A percentile compares a stretch with the other conserved stretches of the same genome.
Evolutionary conservation across 2,113 vertebrate species (phyloP).

Genomic region (Puntigrus tetrazona): DNA sequence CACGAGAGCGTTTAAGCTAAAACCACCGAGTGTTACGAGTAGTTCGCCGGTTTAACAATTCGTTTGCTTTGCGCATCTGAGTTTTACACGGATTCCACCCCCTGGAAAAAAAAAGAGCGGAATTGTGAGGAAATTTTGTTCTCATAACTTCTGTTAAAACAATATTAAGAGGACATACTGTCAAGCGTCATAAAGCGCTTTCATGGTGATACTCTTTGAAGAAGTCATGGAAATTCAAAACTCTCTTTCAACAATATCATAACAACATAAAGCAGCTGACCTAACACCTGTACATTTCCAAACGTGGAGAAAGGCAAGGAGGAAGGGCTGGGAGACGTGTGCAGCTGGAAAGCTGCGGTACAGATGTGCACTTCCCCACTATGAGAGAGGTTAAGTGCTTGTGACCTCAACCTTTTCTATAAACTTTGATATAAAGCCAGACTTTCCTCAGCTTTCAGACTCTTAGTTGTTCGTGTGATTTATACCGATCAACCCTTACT

Average conservation of each 20-base stretch:
- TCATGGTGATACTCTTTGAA: slow-evolving; percentile 19
- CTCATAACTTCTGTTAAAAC: background rate
- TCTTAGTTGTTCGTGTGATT: background rate
- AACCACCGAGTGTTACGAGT: background rate
- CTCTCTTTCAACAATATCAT: slow-evolving; percentile 14
- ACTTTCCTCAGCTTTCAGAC: slow-evolving; percentile 26
- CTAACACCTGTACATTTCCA: slow-evolving; percentile 23
- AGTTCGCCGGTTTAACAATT: background rate
- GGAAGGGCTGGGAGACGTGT: slow-evolving; percentile 21
- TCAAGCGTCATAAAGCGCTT: slow-evolving; percentile 13
- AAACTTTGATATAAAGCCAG: slow-evolving; percentile 47
- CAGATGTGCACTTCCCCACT: slow-evolving; percentile 50
- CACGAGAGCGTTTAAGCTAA: background rate
- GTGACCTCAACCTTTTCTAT: slow-evolving; percentile 44
- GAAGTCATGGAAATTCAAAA: slow-evolving; percentile 34
- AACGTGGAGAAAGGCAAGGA: background rate
- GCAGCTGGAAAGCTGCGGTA: slow-evolving; percentile 37
- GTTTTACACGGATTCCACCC: background rate
- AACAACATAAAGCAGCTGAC: slow-evolving; percentile 54
- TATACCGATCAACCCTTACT: slow-evolving; percentile 13
- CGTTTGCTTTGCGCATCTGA: background rate
- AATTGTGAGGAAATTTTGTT: background rate
- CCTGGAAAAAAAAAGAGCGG: background rate
- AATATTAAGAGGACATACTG: background rate
- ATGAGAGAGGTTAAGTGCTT: slow-evolving; percentile 40